A percentile compares a stretch with the other conserved stretches of the same genome.
These are phyloP conservation scores for Stegana nigrithorax DNA, from an alignment of 2,888 invertebrate genomes.

Conservation along the genomic window DNA sequence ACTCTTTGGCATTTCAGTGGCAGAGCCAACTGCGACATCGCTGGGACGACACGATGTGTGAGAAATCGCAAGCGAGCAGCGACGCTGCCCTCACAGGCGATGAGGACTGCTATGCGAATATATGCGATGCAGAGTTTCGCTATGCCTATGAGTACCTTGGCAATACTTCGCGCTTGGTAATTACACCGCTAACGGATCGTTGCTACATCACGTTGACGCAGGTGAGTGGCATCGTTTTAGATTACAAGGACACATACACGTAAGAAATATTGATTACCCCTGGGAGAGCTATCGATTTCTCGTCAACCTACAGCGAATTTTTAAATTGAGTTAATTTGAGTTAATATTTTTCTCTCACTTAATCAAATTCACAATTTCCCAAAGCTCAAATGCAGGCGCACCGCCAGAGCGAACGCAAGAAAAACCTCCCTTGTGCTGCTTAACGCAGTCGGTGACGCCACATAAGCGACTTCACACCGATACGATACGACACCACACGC, in stretches of 20 bases:
- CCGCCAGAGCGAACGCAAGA: background rate
- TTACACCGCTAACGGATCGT: slow-evolving; percentile 94
- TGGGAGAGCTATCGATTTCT: too few species aligned
- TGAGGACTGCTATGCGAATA: slow-evolving; percentile 91
- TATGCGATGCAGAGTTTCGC: slow-evolving; percentile 93
- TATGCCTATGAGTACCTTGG: slow-evolving; percentile 96
- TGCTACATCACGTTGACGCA: slow-evolving; percentile 96
- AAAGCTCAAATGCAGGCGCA: background rate
- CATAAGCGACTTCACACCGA: background rate
- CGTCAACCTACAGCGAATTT: too few species aligned
- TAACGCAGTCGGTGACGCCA: background rate
- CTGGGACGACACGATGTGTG: slow-evolving; percentile 75
- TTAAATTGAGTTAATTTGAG: too few species aligned
- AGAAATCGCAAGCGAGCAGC: slow-evolving; percentile 19
- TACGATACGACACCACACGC: too few species aligned
- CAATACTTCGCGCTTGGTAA: slow-evolving; percentile 92
- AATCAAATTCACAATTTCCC: background rate
- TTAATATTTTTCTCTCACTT: background rate
- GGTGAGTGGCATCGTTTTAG: too few species aligned
- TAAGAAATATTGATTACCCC: too few species aligned
- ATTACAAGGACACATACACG: too few species aligned
- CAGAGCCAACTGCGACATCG: slow-evolving; percentile 87
- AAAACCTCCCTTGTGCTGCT: background rate
- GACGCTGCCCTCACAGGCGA: too few species aligned
- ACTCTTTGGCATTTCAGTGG: slow-evolving; percentile 87